A percentile compares a stretch with the other conserved stretches of the same genome.
phyloP scores from a whole-genome alignment of 2,888 invertebrate genomes.

The Schizotus pectinicornis region DNA sequence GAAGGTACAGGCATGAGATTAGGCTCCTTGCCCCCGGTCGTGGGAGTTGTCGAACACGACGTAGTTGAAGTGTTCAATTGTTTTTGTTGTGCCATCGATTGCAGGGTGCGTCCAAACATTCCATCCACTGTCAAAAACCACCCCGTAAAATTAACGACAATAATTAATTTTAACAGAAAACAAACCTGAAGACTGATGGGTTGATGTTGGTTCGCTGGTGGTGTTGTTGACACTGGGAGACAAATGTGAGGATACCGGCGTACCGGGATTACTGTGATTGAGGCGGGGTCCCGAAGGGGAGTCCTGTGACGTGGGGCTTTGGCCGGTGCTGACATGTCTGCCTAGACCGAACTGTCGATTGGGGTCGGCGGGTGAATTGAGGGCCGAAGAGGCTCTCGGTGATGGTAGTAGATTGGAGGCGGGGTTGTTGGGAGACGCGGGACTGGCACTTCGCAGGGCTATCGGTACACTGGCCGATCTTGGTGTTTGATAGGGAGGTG shows the following conservation, averaged over 20 bases:
- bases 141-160: neutral
- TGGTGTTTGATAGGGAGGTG: constrained; percentile 77
- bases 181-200: constrained; percentile 56
- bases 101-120: constrained; percentile 69
- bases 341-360: constrained; percentile 61
- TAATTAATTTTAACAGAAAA: neutral
- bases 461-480: constrained; percentile 77
- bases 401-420: constrained; percentile 76
- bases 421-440: constrained; percentile 74
- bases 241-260: constrained; percentile 70
- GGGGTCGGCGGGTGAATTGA: constrained; percentile 73
- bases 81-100: constrained; percentile 68
- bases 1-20: constrained; percentile 96
- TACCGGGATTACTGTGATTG: constrained; percentile 75
- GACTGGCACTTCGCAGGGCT: constrained; percentile 76
- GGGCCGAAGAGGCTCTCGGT: constrained; percentile 71
- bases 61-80: constrained; percentile 56
- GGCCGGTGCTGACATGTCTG: constrained; percentile 64
- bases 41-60: constrained; percentile 49
- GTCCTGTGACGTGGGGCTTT: constrained; percentile 68
- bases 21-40: constrained; percentile 69
- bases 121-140: constrained; percentile 61
- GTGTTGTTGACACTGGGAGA: constrained; percentile 64
- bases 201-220: constrained; percentile 54
- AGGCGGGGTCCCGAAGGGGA: constrained; percentile 63